Base-by-base conservation (phyloP, 2,888 invertebrate genomes). In the Ophion slaviceki region DNA sequence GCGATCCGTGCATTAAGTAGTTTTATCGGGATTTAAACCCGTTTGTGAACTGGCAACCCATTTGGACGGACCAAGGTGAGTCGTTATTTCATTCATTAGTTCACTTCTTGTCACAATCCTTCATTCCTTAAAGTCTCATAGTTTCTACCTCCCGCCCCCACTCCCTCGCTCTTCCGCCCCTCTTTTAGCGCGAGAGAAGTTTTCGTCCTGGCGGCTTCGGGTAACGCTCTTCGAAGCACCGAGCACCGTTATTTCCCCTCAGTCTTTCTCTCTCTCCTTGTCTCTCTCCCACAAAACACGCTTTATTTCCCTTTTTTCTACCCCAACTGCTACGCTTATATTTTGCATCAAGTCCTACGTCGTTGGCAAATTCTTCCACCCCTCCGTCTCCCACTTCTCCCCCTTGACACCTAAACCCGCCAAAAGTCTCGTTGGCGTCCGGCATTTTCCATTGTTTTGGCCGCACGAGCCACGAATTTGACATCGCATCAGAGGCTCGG, bases 1-100 rank as follows among this genome's bases (percentile, higher is more conserved):
- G 89, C 91, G 91, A 94, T 94, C 94, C 92, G 92, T 91, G 92
- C 91, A 87, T 91, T 90, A 90, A 89, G 89, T 92, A 92, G 90
- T 93, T 93, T 93, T 90, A 92, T 91, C 92, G 93, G 94, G 94
- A 94, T 92, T 93, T 89, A 92, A 92, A 94, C 93, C 94, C 93
- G 95, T 95, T 95, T 95, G 95, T 95, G 95, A 95, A 95, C 95
- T 95, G 95, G 95, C 94, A 95, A 96, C 95, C 96, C 95, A 96
- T 96, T 96, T 95, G 96, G 96, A 96, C 96, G 96, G 96, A 97
- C 97, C 96, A 96, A 96, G 96, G 97, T 97, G 95, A 94, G 95
- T 92, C 90, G 91, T 92, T 95, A 95, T 95, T 95, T 95, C 93
- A 90, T 90, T 92, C 91, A 93, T 94, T 92, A 92, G 93, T 90